Evolutionary conservation across 1,140 invertebrate genomes (phyloP), one percentile per base, ranked within the genome.

Genomic region (Trachelipus rathkii): DNA sequence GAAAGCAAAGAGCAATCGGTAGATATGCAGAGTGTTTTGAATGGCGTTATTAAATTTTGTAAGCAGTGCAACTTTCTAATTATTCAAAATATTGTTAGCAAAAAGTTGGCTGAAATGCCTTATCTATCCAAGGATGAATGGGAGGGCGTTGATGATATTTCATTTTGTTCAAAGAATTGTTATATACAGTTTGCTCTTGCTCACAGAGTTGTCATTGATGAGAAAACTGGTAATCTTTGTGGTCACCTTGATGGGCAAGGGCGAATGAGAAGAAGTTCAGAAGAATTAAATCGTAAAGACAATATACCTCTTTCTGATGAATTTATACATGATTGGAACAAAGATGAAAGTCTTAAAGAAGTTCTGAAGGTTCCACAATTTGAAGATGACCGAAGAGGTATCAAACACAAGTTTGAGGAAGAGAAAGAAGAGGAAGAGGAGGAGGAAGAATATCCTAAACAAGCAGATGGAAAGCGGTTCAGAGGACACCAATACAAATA

Each of bases 61-160:
- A 88, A 92, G 44, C 93, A 95, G 83, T 97, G 95, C 86, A 94
- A 96, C 84, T 91, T 95, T 70, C 91, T 95, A 13, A 93, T 96
- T 80, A 85, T 94, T 71, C 93, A 92, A 84, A 92, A 90, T 79
- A 87, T 91, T 33, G 81, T 85, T 70, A 87, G 85, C 8, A 79
- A 80, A 33, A 74, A 73, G 67, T 71, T 78, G 9, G 46, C 72
- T 11, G 80, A 81, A 24, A 74, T 82, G 24, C 77, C 85, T 7
- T 84, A 83, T 72, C 81, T 87, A 2, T 81, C 83, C 8, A 84
- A 85, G 73, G 84, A 87, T 68, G 85, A 86, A 73, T 82, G 84
- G 81, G 85, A 85, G 74, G 82, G 80, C 77, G 50, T 80, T 33
- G 75, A 81, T 46, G 77, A 82, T n/a, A 19, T 81, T 0, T 75